phyloP scores from a whole-genome alignment of 2,888 invertebrate genomes.

The Celastrina argiolus region DNA sequence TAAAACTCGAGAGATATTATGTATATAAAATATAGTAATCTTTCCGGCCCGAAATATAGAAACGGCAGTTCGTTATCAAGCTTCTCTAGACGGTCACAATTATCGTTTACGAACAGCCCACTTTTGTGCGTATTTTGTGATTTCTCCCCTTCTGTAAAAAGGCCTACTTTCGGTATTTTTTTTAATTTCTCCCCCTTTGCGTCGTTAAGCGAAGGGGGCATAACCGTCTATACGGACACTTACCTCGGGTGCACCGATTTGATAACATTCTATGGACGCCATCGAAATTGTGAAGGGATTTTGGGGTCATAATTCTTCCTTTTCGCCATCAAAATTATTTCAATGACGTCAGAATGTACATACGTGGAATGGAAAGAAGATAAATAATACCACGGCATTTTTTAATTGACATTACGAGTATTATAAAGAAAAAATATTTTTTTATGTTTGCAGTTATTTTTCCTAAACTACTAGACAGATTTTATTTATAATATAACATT shows the following conservation, averaged over 20 bases:
- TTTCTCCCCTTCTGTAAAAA: constrained; percentile 3
- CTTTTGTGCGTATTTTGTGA: constrained; percentile 7
- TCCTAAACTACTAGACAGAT: too few relatives aligned
- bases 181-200: constrained; percentile 31
- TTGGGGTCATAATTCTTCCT: constrained; percentile 42
- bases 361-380: too few relatives aligned
- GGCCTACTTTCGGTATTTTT: constrained; percentile 22
- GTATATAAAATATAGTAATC: too few relatives aligned
- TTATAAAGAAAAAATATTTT: too few relatives aligned
- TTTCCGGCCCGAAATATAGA: too few relatives aligned
- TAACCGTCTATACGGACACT: constrained; percentile 73
- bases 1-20: too few relatives aligned
- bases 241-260: constrained; percentile 75
- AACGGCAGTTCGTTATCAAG: neutral
- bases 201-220: constrained; percentile 39
- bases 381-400: too few relatives aligned
- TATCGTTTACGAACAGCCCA: constrained; percentile 1
- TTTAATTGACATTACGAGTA: too few relatives aligned
- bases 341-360: too few relatives aligned
- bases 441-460: too few relatives aligned
- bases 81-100: constrained; percentile 1
- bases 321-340: constrained; percentile 12
- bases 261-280: constrained; percentile 75
- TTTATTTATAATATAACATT: too few relatives aligned
- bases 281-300: constrained; percentile 53